A percentile compares a stretch with the other conserved stretches of the same genome.
Conservation (phyloP, 1,140 invertebrate genomes). For the Drosophila subobscura region DNA sequence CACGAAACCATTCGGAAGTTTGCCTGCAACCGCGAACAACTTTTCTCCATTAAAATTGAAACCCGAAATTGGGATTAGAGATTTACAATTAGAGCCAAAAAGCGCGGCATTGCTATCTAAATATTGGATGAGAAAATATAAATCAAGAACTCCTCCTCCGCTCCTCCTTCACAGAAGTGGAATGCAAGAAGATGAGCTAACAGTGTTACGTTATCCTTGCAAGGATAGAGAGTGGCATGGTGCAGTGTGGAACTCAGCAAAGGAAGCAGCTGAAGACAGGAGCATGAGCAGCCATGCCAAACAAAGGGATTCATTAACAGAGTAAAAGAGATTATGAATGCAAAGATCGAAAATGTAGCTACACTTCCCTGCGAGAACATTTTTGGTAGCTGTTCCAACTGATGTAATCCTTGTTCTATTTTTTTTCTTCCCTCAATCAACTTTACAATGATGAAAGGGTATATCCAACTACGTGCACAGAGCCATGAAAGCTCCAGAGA, state of each 20-base stretch:
- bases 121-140: conserved; percentile 59
- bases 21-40: conserved; percentile 21
- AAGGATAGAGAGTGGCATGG: background rate
- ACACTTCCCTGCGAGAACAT: too few relatives aligned
- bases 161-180: background rate
- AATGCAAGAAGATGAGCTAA: too few relatives aligned
- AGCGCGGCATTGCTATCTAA: conserved; percentile 42
- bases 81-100: conserved; percentile 8
- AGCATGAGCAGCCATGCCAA: conserved; percentile 63
- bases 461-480: conserved; percentile 5
- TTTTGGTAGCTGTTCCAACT: too few relatives aligned
- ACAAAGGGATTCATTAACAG: conserved; percentile 81
- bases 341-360: background rate
- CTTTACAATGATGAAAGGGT: too few relatives aligned
- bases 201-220: too few relatives aligned
- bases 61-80: conserved; percentile 11
- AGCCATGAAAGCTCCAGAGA: background rate
- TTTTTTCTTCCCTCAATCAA: too few relatives aligned
- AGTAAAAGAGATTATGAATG: conserved; percentile 65
- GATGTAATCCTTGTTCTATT: too few relatives aligned
- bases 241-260: background rate
- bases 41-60: conserved; percentile 29
- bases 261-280: conserved; percentile 18
- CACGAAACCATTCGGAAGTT: conserved; percentile 33
- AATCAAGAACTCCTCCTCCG: conserved; percentile 12